These are phyloP conservation scores for Platynereis dumerilii DNA, from an alignment of 2,888 invertebrate genomes.

Conservation along the genomic window DNA sequence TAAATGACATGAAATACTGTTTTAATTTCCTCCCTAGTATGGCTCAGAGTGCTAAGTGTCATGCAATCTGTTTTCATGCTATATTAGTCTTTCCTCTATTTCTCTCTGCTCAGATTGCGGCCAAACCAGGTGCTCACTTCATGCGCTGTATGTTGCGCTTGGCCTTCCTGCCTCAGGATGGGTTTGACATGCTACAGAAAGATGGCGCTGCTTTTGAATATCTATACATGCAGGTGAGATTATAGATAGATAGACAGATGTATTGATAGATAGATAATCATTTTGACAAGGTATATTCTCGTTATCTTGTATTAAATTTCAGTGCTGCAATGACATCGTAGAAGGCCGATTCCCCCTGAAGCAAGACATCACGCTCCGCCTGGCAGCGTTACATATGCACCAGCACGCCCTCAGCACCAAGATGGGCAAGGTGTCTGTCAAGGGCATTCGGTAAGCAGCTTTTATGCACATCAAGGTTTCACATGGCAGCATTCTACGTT, in stretches of 20 bases:
- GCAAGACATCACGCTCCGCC: constrained; percentile 83
- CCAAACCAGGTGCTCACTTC: constrained; percentile 88
- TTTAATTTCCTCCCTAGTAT: no score
- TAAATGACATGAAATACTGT: no score
- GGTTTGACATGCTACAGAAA: constrained; percentile 80
- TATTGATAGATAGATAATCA: no score
- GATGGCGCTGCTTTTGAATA: constrained; percentile 89
- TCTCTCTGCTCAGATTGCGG: constrained; percentile 76
- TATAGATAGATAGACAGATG: no score
- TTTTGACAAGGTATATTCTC: no score
- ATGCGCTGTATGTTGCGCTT: constrained; percentile 81
- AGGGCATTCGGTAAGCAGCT: constrained; percentile 82
- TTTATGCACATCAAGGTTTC: neutral
- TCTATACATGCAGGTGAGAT: constrained; percentile 77
- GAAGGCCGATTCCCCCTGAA: constrained; percentile 87
- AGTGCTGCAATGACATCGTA: constrained; percentile 91
- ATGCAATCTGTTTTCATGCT: no score
- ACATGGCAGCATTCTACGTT: no score
- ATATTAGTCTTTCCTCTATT: neutral
- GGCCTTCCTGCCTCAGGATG: constrained; percentile 86
- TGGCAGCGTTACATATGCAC: constrained; percentile 89
- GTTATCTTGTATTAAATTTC: neutral
- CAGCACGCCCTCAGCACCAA: constrained; percentile 85
- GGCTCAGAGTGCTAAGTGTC: no score
- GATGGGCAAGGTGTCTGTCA: constrained; percentile 82